A percentile compares a stretch with the other conserved stretches of the same genome.
Conservation (phyloP, 2,113 vertebrate genomes). For the Malurus elegans region DNA sequence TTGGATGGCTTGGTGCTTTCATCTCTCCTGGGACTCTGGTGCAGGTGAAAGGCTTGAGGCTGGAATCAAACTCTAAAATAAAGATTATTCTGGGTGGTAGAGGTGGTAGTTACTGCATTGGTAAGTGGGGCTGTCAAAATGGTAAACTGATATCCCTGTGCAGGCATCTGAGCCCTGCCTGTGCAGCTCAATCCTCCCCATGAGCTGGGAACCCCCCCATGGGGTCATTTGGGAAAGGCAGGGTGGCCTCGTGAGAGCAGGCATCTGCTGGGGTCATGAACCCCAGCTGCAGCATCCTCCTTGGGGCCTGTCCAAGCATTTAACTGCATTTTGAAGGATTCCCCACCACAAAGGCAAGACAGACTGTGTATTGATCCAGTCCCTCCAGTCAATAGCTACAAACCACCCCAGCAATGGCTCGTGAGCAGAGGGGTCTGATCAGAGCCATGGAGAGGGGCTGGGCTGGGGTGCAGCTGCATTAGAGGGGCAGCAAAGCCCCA, state of each 20-base stretch:
- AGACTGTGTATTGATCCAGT: not conserved
- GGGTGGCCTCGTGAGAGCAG: not conserved
- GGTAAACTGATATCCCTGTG: not conserved
- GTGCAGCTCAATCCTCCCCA: not conserved
- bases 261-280: constrained; percentile 21
- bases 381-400: not conserved
- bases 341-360: not conserved
- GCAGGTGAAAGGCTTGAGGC: not conserved
- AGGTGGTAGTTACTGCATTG: not conserved
- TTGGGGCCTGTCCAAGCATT: not conserved
- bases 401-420: not conserved
- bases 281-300: constrained; percentile 10
- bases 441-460: not conserved
- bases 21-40: not conserved
- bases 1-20: not conserved
- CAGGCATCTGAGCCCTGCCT: not conserved
- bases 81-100: not conserved
- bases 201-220: not conserved
- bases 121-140: fast-evolving
- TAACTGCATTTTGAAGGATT: not conserved
- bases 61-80: not conserved
- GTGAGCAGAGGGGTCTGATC: not conserved
- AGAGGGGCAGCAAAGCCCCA: not conserved
- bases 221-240: not conserved
- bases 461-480: not conserved